These are phyloP conservation scores for Labia minor DNA, from an alignment of 2,888 invertebrate genomes.

Conservation along the genomic window DNA sequence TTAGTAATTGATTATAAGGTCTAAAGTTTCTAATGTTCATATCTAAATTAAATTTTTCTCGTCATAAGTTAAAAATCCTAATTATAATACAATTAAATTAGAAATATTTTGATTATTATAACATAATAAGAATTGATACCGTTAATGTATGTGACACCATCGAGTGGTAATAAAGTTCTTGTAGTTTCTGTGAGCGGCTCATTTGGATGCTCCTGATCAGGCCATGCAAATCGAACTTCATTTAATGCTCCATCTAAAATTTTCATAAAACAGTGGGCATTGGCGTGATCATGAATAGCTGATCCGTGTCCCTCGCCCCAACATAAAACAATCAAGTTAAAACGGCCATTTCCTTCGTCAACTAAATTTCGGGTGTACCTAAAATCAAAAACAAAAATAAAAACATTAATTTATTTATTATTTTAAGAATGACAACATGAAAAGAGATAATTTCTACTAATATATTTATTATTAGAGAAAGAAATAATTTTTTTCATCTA, in stretches of 20 bases:
- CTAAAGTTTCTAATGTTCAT: too few relatives aligned
- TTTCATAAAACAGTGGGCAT: conserved; percentile 97
- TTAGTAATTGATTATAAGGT: too few relatives aligned
- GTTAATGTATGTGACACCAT: conserved; percentile 90
- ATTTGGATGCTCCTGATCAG: conserved; percentile 30
- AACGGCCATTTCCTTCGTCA: conserved; percentile 91
- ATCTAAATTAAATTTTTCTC: too few relatives aligned
- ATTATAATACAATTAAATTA: too few relatives aligned
- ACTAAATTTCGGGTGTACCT: conserved; percentile 95
- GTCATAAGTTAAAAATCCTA: too few relatives aligned
- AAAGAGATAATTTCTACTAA: too few relatives aligned
- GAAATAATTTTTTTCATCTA: too few relatives aligned
- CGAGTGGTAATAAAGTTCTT: conserved; percentile 51
- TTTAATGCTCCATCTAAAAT: conserved; percentile 39
- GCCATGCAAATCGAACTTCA: conserved; percentile 48
- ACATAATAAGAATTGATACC: conserved; percentile 51
- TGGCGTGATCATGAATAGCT: conserved; percentile 90
- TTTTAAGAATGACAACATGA: too few relatives aligned
- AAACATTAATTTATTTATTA: neutral
- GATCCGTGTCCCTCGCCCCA: conserved; percentile 96
- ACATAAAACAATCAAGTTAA: conserved; percentile 94
- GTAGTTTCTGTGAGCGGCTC: conserved; percentile 54
- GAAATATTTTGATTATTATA: too few relatives aligned
- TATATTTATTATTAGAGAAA: too few relatives aligned
- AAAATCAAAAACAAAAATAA: conserved; percentile 27